A percentile compares a stretch with the other conserved stretches of the same genome.
phyloP scores from a whole-genome alignment of 2,888 invertebrate genomes.

The Magallana nippona region DNA sequence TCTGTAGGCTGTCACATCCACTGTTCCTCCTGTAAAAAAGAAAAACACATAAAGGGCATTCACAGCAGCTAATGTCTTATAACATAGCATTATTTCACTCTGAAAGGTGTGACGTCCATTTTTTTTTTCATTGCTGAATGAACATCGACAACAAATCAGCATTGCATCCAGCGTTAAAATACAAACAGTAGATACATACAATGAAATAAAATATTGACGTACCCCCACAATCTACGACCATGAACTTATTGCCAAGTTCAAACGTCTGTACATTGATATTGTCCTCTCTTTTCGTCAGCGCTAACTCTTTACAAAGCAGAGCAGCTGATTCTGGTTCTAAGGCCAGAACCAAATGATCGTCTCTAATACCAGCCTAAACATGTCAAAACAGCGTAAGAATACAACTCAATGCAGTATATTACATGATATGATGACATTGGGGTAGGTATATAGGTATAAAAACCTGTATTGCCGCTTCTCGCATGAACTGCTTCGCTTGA shows the following conservation, averaged over 20 bases:
- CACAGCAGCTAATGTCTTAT: no score
- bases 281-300: not conserved
- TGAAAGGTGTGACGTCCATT: no score
- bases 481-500: not conserved
- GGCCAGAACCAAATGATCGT: not conserved
- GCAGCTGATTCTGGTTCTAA: conserved; percentile 42
- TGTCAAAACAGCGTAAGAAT: not conserved
- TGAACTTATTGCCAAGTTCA: conserved; percentile 39
- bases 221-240: conserved; percentile 41
- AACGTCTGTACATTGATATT: conserved; percentile 8
- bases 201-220: not conserved
- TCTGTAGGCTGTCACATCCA: conserved; percentile 42
- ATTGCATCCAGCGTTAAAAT: no score
- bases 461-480: conserved; percentile 10
- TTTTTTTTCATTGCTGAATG: no score
- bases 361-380: conserved; percentile 35
- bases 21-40: conserved; percentile 36
- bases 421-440: no score
- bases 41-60: no score
- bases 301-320: conserved; percentile 34
- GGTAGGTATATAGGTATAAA: no score
- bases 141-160: no score
- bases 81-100: no score
- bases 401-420: no score
- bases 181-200: no score